Evolutionary conservation across 2,888 invertebrate species (phyloP).

Genomic region (Ptychoptera contaminata): DNA sequence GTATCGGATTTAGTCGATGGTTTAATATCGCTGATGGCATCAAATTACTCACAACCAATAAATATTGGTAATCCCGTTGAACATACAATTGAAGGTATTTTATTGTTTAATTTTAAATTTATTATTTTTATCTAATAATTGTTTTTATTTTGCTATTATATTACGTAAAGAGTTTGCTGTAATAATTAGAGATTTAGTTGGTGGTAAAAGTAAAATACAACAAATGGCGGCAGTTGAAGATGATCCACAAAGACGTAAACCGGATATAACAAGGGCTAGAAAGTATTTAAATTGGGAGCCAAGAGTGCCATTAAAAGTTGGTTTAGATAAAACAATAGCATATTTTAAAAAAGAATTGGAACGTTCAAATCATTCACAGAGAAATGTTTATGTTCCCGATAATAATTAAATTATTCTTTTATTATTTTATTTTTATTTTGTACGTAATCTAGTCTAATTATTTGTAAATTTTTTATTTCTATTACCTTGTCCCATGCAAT

Average conservation of each 20-base stretch:
- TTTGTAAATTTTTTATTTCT: too few species aligned
- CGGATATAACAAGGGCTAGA: slow-evolving; percentile 83
- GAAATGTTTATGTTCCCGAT: slow-evolving; percentile 27
- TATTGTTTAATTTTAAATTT: slow-evolving; percentile 4
- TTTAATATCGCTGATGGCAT: slow-evolving; percentile 78
- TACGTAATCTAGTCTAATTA: too few species aligned
- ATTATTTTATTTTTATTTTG: too few species aligned
- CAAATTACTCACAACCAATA: slow-evolving; percentile 82
- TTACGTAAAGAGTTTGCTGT: slow-evolving; percentile 75
- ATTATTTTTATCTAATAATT: not conserved
- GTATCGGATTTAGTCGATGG: slow-evolving; percentile 95
- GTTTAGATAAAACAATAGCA: slow-evolving; percentile 79
- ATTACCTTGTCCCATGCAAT: too few species aligned
- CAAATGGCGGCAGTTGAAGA: slow-evolving; percentile 81
- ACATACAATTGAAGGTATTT: slow-evolving; percentile 86
- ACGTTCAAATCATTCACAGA: slow-evolving; percentile 39
- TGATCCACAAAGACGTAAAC: slow-evolving; percentile 88
- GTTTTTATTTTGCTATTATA: too few species aligned
- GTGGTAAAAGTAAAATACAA: slow-evolving; percentile 69
- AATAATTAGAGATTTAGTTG: slow-evolving; percentile 70
- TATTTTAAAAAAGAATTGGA: slow-evolving; percentile 85
- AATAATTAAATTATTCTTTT: not conserved
- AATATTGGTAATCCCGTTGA: slow-evolving; percentile 98
- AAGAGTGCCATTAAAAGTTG: slow-evolving; percentile 68
- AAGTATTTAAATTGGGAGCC: slow-evolving; percentile 82